phyloP scores from a whole-genome alignment of 1,140 invertebrate species.

The Musca vetustissima region DNA sequence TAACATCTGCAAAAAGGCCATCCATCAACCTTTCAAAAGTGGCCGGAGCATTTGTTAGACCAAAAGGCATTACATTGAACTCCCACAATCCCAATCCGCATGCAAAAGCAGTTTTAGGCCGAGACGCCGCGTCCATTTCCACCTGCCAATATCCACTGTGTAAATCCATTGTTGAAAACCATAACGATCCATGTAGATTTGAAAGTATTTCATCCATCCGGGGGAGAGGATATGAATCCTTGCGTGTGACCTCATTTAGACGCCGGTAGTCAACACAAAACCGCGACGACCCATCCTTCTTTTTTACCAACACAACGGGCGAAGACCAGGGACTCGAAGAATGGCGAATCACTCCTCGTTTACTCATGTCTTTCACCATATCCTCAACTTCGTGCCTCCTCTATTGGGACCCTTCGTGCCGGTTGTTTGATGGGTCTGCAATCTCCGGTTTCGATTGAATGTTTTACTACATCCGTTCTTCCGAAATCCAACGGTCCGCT shows the following conservation, averaged over 20 bases:
- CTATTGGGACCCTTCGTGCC: neutral
- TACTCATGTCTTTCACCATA: neutral
- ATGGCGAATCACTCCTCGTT: neutral
- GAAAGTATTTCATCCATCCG: slow-evolving; percentile 56
- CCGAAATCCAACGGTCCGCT: neutral
- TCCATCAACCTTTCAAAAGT: slow-evolving; percentile 25
- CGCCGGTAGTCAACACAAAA: slow-evolving; percentile 1
- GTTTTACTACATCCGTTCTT: neutral
- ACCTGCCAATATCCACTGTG: slow-evolving; percentile 42
- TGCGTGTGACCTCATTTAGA: neutral
- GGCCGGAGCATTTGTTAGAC: slow-evolving; percentile 18
- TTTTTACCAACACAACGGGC: neutral
- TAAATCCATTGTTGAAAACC: slow-evolving; percentile 53
- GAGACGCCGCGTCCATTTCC: slow-evolving; percentile 28
- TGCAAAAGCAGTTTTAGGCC: slow-evolving; percentile 10
- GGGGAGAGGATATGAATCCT: slow-evolving; percentile 45
- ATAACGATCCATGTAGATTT: slow-evolving; percentile 33
- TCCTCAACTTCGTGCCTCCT: neutral
- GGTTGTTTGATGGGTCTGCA: neutral
- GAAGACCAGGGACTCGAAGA: neutral
- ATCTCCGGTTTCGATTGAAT: neutral
- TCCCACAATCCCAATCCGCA: slow-evolving; percentile 3
- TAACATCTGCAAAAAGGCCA: slow-evolving; percentile 26
- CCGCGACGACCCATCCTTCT: neutral
- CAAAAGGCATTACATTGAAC: slow-evolving; percentile 20